phyloP scores from a whole-genome alignment of 2,113 vertebrate species.

The Carassius gibelio region DNA sequence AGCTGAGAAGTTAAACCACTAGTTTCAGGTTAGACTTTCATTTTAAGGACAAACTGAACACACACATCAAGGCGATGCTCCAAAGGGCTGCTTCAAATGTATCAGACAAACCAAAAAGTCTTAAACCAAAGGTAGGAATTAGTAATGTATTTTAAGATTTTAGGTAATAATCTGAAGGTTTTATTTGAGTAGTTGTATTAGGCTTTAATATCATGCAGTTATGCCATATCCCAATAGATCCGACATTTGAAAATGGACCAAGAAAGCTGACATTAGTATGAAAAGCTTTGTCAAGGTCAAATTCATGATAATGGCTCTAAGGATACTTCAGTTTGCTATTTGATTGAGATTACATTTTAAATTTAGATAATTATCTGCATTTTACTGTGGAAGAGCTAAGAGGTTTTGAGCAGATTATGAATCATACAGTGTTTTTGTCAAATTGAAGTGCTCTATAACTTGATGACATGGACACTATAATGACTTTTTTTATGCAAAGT shows the following conservation, averaged over 20 bases:
- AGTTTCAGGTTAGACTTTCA: conserved; percentile 15
- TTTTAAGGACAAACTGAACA: conserved; percentile 26
- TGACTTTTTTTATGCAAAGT: background rate
- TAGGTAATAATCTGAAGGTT: background rate
- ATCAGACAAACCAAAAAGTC: conserved; percentile 75
- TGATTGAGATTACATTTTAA: conserved; percentile 70
- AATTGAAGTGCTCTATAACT: conserved; percentile 19
- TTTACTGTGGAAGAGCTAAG: conserved; percentile 50
- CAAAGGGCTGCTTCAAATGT: conserved; percentile 75
- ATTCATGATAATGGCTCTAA: background rate
- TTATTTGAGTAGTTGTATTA: background rate
- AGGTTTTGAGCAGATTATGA: conserved; percentile 62
- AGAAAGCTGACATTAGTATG: background rate
- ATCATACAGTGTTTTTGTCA: conserved; percentile 66
- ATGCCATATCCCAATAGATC: background rate
- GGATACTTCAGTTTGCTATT: conserved; percentile 46
- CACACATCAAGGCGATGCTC: conserved; percentile 68
- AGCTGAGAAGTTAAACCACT: conserved; percentile 28
- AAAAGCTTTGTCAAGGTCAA: background rate
- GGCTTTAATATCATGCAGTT: background rate
- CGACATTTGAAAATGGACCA: background rate
- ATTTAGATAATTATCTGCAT: conserved; percentile 68
- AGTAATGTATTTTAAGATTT: background rate
- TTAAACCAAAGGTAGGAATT: conserved; percentile 77
- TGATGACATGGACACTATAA: background rate